Evolutionary conservation across 2,113 vertebrate genomes (phyloP).

Genomic region (Planiliza haematocheilus): DNA sequence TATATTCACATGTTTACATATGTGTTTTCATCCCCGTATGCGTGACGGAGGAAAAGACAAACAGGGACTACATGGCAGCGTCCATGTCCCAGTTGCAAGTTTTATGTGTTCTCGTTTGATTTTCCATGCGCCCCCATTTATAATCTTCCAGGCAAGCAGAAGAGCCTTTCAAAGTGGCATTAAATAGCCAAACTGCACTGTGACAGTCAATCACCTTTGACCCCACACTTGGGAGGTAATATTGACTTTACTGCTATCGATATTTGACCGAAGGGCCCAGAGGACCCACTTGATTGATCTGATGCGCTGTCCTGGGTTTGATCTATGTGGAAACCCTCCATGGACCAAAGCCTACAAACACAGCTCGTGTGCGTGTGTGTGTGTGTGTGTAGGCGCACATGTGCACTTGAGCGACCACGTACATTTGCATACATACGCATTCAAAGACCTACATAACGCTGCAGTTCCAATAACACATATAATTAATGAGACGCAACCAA

Average conservation of each 20-base stretch:
- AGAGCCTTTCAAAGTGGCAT: slow-evolving; percentile 48
- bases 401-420: neutral
- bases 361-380: slow-evolving; percentile 4
- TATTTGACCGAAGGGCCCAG: slow-evolving; percentile 56
- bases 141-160: slow-evolving; percentile 45
- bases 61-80: neutral
- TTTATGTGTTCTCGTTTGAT: slow-evolving; percentile 43
- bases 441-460: too few relatives aligned
- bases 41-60: neutral
- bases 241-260: slow-evolving; percentile 61
- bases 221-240: slow-evolving; percentile 32
- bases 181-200: slow-evolving; percentile 54
- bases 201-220: slow-evolving; percentile 62
- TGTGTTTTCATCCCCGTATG: slow-evolving; percentile 7
- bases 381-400: slow-evolving; percentile 3
- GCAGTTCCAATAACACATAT: too few relatives aligned
- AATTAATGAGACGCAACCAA: neutral
- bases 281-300: slow-evolving; percentile 59
- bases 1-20: neutral
- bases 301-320: slow-evolving; percentile 42
- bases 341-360: slow-evolving; percentile 6
- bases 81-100: slow-evolving; percentile 23
- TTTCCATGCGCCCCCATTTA: slow-evolving; percentile 30
- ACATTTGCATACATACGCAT: neutral
- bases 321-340: slow-evolving; percentile 62